phyloP scores from a whole-genome alignment of 2,888 invertebrate genomes.

The Argyra leucocephala region DNA sequence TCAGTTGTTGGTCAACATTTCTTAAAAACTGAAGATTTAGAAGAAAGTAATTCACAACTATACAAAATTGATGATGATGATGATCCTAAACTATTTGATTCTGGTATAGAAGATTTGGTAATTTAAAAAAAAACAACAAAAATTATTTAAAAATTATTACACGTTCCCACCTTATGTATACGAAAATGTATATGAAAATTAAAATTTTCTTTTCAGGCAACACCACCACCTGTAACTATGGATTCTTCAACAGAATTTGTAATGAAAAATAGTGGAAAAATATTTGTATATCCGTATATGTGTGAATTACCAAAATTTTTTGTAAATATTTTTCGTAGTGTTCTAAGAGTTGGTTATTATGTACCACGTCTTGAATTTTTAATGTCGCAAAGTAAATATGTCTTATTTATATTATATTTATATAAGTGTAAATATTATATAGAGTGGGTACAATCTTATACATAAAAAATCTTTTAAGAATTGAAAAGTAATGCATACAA shows the following conservation, averaged over 20 bases:
- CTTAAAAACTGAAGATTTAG: constrained; percentile 23
- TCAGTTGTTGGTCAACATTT: constrained; percentile 41
- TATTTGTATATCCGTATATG: constrained; percentile 41
- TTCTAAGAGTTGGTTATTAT: constrained; percentile 40
- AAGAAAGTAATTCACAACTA: constrained; percentile 25
- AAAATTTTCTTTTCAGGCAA: neutral
- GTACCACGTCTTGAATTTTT: constrained; percentile 41
- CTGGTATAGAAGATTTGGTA: constrained; percentile 11
- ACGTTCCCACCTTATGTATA: neutral
- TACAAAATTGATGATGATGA: constrained; percentile 22
- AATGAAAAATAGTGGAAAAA: constrained; percentile 33
- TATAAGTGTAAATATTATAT: constrained; percentile 7
- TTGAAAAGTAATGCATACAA: no score
- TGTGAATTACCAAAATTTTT: constrained; percentile 36
- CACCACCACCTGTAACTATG: constrained; percentile 15
- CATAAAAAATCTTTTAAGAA: no score
- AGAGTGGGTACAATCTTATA: neutral
- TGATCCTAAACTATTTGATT: constrained; percentile 20
- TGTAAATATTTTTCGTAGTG: constrained; percentile 35
- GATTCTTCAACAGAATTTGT: constrained; percentile 33
- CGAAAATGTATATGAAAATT: neutral
- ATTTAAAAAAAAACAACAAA: neutral
- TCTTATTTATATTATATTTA: constrained; percentile 7
- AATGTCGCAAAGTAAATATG: constrained; percentile 36
- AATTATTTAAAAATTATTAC: neutral